Evolutionary conservation across 2,888 invertebrate species (phyloP), one percentile per base, ranked within the genome.

Genomic region (Amphipyra berbera): DNA sequence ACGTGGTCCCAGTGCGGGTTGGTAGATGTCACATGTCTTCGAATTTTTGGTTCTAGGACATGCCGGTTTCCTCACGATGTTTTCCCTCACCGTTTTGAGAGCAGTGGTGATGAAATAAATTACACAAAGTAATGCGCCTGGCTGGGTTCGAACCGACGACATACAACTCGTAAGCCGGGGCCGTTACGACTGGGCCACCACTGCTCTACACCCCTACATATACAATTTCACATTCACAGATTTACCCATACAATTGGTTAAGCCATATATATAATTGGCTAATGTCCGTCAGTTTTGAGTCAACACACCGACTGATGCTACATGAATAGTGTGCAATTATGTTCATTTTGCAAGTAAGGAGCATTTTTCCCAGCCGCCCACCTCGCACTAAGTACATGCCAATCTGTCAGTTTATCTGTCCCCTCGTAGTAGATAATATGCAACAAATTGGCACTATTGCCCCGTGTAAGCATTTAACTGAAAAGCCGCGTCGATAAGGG

Each of bases 361-460:
- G 75, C 64, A 80, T 84, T 83, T 82, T 85, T 82, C 82, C 77
- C 82, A 82, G 76, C 77, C 81, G 77, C 79, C 81, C 81, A 82
- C 82, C 75, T 75, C 73, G 78, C 73, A 76, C 82, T 85, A 84
- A 87, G 85, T 86, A 85, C 83, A 84, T 84, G 90, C 86, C 89
- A 85, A 87, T 89, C 88, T 85, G 90, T 90, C 90, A 83, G 83
- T 82, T 77, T 81, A 83, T 85, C 86, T 85, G 85, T 86, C 86
- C 82, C 10, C 57, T 76, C 73, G 75, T 82, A 68, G 85, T 83
- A 85, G 89, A 89, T 91, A 90, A 91, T 90, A 87, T 87, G 85
- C 85, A 86, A 92, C 91, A 92, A 92, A 92, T 92, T 91, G 91
- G 90, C 91, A 89, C 89, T 88, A 88, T 88, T 90, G 89, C 85